Evolutionary conservation across 2,888 invertebrate species (phyloP).

Genomic region (Brassicogethes aeneus): DNA sequence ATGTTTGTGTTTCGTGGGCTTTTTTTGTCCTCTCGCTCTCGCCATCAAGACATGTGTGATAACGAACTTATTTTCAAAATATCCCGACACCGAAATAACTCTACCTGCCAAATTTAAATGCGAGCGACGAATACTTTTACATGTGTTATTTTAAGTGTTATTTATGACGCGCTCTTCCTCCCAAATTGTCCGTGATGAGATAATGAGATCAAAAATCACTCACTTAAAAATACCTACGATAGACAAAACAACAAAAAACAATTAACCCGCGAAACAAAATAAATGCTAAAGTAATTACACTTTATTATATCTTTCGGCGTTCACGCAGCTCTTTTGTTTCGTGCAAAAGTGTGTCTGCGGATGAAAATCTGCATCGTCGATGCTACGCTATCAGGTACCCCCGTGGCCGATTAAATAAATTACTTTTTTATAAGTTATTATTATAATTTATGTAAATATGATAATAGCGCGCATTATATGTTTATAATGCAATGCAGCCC

Average conservation of each 20-base stretch:
- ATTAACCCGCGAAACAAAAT: neutral
- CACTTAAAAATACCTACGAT: neutral
- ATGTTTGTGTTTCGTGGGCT: conserved; percentile 29
- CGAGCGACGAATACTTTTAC: conserved; percentile 1
- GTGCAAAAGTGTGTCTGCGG: neutral
- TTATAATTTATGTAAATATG: conserved; percentile 42
- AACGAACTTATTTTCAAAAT: conserved; percentile 32
- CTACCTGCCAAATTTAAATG: neutral
- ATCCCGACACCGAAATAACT: conserved; percentile 3
- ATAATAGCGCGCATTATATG: conserved; percentile 36
- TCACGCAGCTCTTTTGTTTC: neutral
- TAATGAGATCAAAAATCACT: neutral
- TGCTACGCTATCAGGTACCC: neutral
- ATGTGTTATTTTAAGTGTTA: conserved; percentile 10
- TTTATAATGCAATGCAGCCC: conserved; percentile 28
- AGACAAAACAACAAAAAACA: too few relatives aligned
- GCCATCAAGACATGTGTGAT: conserved; percentile 26
- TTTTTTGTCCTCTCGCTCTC: conserved; percentile 16
- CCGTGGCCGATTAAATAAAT: conserved; percentile 15
- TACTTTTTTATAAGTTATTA: conserved; percentile 31
- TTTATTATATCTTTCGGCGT: neutral
- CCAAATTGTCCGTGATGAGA: neutral
- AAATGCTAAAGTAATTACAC: neutral
- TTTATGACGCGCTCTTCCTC: neutral
- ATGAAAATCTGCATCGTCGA: too few relatives aligned